Evolutionary conservation across 2,888 invertebrate species (phyloP), one percentile per base, ranked within the genome.

Genomic region (Hypomecis atomaria): DNA sequence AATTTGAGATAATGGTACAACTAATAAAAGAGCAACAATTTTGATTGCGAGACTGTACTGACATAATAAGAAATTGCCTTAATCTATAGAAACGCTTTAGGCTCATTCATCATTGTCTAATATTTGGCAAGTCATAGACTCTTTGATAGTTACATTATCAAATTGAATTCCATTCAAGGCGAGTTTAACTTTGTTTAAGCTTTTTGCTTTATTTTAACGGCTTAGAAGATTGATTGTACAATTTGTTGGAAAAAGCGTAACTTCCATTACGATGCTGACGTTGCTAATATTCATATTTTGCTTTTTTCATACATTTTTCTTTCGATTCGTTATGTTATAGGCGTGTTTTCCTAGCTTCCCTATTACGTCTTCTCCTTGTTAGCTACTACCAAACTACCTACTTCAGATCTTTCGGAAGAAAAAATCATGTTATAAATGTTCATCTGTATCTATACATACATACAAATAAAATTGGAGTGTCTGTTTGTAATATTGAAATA

Each of bases 101-200:
- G 70, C 67, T 73, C 73, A 74, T 81, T 76, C 70, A 76, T 79
- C 77, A 76, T 77, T 73, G 74, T 80, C 71, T 67, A 70, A 66
- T 73, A 72, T 78, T 74, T 78, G 77, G 72, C 71, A 76, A 76
- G 75, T 83, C 80, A 79, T 71, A 65, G 69, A 68, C 71, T 74
- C 70, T 74, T 74, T 72, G 70, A 70, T 74, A 70, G 61, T 72
- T 69, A 61, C 67, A 69, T 76, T 61, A 72, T 59, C 49, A 66
- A 76, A 76, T 70, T 74, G 60, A 70, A 74, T 71, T 70, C 73
- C 60, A 68, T 66, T 63, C 71, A 69, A 64, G 66, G 58, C 64
- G 54, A 62, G 43, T 48, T 57, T n/a, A 60, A 38, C 43, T 61
- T 68, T 62, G 65, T 71, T 65, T 47, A 53, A 62, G 56, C 47